phyloP scores from a whole-genome alignment of 2,797 vertebrate genomes.

The Enteromius anoplus region DNA sequence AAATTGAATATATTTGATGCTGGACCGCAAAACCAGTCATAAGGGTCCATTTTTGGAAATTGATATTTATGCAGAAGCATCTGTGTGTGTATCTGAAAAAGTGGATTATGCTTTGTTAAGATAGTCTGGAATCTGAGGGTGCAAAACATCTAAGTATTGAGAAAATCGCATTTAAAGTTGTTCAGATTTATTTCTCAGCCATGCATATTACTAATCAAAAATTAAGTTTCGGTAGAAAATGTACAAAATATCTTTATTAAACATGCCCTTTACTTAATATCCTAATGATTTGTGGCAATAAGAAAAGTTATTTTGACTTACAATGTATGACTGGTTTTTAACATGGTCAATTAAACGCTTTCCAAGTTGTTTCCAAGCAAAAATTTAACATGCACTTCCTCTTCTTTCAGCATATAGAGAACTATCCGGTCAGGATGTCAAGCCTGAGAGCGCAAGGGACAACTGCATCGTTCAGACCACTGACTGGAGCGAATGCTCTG shows the following conservation, averaged over 20 bases:
- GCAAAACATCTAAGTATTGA: not conserved
- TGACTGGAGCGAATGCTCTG: constrained; percentile 77
- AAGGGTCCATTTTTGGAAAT: not conserved
- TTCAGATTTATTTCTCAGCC: not conserved
- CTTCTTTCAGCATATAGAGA: constrained; percentile 68
- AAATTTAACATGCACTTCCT: constrained; percentile 8
- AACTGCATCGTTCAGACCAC: constrained; percentile 84
- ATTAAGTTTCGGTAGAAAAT: not conserved
- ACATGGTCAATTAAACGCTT: not conserved
- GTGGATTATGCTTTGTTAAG: no score
- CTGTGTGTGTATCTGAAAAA: no score
- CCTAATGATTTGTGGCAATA: not conserved
- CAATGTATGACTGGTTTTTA: not conserved
- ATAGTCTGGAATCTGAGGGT: not conserved
- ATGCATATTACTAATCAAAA: not conserved
- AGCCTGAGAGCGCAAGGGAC: constrained; percentile 69
- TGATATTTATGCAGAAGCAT: not conserved
- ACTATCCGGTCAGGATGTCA: constrained; percentile 46
- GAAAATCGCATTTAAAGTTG: not conserved
- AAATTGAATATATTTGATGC: not conserved
- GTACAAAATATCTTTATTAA: not conserved
- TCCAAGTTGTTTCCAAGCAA: not conserved
- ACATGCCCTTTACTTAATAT: not conserved
- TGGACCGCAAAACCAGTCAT: not conserved
- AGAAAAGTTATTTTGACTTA: not conserved